Evolutionary conservation across 2,888 invertebrate species (phyloP).

Genomic region (Lydus trimaculatus): DNA sequence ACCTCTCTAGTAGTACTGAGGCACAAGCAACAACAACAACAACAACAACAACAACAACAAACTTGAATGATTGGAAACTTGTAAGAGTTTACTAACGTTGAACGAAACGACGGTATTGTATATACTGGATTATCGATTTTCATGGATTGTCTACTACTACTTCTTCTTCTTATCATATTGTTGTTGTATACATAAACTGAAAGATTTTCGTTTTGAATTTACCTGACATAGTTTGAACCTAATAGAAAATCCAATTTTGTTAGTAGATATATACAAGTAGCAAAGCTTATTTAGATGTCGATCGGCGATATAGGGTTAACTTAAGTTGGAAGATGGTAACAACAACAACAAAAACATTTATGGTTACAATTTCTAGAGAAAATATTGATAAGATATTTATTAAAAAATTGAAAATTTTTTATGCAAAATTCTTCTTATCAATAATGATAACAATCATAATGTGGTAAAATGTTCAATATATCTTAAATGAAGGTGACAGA

Average conservation of each 20-base stretch:
- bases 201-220: background rate
- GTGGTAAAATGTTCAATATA: background rate
- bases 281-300: background rate
- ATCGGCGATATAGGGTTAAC: background rate
- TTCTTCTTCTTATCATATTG: background rate
- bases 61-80: constrained; percentile 11
- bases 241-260: constrained; percentile 1
- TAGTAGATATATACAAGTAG: background rate
- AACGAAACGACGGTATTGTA: background rate
- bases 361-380: too few species aligned
- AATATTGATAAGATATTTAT: too few species aligned
- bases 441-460: background rate
- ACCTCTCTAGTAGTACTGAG: constrained; percentile 22
- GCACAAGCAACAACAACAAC: background rate
- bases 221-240: background rate
- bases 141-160: background rate
- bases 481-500: constrained; percentile 1
- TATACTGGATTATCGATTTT: constrained; percentile 8
- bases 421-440: background rate
- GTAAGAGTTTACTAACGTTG: background rate
- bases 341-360: background rate
- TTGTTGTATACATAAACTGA: background rate
- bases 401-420: background rate
- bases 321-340: background rate
- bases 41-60: constrained; percentile 1